Evolutionary conservation across 1,140 invertebrate species (phyloP).

Genomic region (Heterodera schachtii): DNA sequence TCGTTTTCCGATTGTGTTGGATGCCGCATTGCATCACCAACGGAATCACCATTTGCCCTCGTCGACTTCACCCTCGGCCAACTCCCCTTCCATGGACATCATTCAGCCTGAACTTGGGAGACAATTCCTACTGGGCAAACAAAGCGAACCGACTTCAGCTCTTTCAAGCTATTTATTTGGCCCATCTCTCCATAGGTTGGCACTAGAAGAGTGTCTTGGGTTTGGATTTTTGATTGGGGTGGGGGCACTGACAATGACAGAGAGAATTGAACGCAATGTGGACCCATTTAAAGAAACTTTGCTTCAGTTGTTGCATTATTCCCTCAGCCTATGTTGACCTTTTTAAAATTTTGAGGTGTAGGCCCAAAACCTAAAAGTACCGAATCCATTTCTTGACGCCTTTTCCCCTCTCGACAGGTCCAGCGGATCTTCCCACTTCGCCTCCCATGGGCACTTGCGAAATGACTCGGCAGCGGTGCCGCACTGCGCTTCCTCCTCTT

Average conservation of each 20-base stretch:
- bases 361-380: no score
- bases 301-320: no score
- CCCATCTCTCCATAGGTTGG: conserved; percentile 16
- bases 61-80: conserved; percentile 4
- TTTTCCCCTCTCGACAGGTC: background rate
- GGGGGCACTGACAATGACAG: no score
- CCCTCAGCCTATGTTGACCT: no score
- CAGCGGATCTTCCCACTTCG: background rate
- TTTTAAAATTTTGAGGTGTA: no score
- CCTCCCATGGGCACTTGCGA: background rate
- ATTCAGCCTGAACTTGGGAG: conserved; percentile 13
- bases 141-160: conserved; percentile 17
- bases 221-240: no score
- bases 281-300: no score
- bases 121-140: conserved; percentile 3
- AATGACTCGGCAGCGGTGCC: background rate
- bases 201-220: no score
- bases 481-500: background rate
- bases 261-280: no score
- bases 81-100: background rate
- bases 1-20: background rate
- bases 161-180: conserved; percentile 26
- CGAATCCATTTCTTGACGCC: no score
- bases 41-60: conserved; percentile 17
- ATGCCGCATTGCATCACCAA: background rate